Evolutionary conservation across 2,888 invertebrate genomes (phyloP).

Genomic region (Tiliacea citrago): DNA sequence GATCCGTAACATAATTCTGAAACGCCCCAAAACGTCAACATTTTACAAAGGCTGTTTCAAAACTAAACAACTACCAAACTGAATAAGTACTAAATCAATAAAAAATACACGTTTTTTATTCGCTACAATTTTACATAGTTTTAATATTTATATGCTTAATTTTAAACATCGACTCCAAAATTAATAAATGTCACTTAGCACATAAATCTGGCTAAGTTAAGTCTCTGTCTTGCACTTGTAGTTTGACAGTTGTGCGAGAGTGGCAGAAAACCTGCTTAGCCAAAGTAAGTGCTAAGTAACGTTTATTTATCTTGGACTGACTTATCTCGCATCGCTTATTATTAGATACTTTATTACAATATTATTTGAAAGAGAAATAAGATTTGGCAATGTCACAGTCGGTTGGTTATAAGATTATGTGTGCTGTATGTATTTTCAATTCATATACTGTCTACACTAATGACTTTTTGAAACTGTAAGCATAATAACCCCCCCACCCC

Average conservation of each 20-base stretch:
- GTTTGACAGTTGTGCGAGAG: not conserved
- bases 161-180: constrained; percentile 20
- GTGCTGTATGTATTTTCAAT: not conserved
- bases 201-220: not conserved
- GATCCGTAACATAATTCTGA: not conserved
- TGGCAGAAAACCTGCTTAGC: not conserved
- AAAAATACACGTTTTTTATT: constrained; percentile 41
- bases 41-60: not conserved
- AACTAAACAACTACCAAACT: constrained; percentile 31
- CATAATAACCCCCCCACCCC: too few species aligned
- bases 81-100: constrained; percentile 24
- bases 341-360: constrained; percentile 48
- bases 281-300: not conserved
- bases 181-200: not conserved
- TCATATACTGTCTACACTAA: not conserved
- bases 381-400: constrained; percentile 64
- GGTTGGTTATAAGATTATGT: constrained; percentile 15
- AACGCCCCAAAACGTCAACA: not conserved
- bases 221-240: not conserved
- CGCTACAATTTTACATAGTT: constrained; percentile 56
- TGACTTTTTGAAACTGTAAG: too few species aligned
- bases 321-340: constrained; percentile 17
- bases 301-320: not conserved
- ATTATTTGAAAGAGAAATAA: constrained; percentile 47
- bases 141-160: constrained; percentile 38